These are phyloP conservation scores for Spodoptera picta DNA, from an alignment of 2,888 invertebrate genomes.

Conservation along the genomic window DNA sequence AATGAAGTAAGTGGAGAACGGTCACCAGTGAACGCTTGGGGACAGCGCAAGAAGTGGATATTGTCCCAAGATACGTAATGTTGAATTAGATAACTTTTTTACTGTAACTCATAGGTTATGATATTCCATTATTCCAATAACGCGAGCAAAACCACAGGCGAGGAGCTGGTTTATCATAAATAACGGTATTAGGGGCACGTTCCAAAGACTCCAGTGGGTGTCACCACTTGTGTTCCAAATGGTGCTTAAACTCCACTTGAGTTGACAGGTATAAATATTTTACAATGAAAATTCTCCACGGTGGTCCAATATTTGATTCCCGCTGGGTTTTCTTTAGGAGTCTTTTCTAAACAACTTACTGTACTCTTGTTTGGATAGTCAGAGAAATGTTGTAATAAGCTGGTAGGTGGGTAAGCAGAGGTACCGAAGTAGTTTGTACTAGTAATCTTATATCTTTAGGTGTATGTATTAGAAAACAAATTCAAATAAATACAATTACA, in stretches of 20 bases:
- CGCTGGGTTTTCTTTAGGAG: constrained; percentile 6
- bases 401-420: not conserved
- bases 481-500: too few relatives aligned
- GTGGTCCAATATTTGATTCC: constrained; percentile 36
- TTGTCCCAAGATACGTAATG: too few relatives aligned
- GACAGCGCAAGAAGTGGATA: too few relatives aligned
- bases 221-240: constrained; percentile 36
- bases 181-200: constrained; percentile 28
- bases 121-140: too few relatives aligned
- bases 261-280: constrained; percentile 42
- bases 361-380: not conserved
- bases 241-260: constrained; percentile 39
- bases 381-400: not conserved
- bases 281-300: constrained; percentile 22
- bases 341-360: constrained; percentile 8
- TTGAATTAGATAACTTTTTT: too few relatives aligned
- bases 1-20: too few relatives aligned
- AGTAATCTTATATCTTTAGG: too few relatives aligned
- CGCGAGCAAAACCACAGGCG: too few relatives aligned
- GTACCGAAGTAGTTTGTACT: too few relatives aligned
- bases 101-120: too few relatives aligned
- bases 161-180: constrained; percentile 15
- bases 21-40: too few relatives aligned
- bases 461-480: too few relatives aligned
- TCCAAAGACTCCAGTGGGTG: constrained; percentile 32